Conservation (phyloP, 2,113 vertebrate genomes). For the Colius striatus region DNA sequence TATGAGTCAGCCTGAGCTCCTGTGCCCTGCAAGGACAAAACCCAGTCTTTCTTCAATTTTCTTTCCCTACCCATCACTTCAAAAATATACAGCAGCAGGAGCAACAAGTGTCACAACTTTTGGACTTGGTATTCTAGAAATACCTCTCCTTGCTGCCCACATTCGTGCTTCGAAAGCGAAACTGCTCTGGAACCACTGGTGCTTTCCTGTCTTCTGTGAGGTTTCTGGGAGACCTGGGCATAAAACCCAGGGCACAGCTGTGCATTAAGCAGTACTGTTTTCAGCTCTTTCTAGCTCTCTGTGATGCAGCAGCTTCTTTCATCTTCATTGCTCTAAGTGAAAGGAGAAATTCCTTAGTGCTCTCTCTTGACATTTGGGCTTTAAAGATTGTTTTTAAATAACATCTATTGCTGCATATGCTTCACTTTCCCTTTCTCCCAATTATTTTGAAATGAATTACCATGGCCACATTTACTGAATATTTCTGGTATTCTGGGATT, state of each 20-base stretch:
- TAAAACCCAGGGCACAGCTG: neutral
- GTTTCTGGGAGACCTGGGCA: neutral
- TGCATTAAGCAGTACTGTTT: neutral
- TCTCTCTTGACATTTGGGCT: neutral
- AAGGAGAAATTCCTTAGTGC: neutral
- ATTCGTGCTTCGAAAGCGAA: neutral
- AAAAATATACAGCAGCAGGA: neutral
- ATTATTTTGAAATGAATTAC: constrained; percentile 32
- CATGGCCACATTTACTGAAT: neutral
- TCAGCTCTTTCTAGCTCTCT: neutral
- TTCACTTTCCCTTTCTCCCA: neutral
- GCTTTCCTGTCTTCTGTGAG: neutral
- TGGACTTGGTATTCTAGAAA: neutral
- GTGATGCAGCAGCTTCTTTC: neutral
- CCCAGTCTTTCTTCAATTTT: neutral
- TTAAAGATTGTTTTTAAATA: neutral
- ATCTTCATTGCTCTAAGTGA: neutral
- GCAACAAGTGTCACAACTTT: neutral
- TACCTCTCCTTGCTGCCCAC: neutral
- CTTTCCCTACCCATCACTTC: neutral
- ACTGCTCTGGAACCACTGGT: neutral
- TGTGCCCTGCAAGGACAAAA: neutral
- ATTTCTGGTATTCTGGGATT: constrained; percentile 20
- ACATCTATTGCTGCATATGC: neutral
- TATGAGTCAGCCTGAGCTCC: neutral